phyloP scores from a whole-genome alignment of 2,888 invertebrate genomes.

The Perithous albicinctus region DNA sequence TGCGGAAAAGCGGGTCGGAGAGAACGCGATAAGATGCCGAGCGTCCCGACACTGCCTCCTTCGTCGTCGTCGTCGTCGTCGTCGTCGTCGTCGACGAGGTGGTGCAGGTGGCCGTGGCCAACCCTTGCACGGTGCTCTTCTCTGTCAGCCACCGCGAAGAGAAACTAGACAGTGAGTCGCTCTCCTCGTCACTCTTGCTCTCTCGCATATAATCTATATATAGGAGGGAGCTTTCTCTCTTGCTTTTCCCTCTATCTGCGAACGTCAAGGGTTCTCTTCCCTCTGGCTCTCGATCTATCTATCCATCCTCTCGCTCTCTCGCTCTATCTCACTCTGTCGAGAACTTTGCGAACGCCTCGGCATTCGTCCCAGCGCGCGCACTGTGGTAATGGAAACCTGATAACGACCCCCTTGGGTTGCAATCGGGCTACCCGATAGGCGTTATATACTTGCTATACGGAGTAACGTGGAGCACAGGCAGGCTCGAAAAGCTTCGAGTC shows the following conservation, averaged over 20 bases:
- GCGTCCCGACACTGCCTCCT: constrained; percentile 76
- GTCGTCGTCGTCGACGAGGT: not conserved
- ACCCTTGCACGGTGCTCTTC: constrained; percentile 58
- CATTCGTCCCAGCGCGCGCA: constrained; percentile 69
- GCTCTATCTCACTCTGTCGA: constrained; percentile 69
- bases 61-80: constrained; percentile 27
- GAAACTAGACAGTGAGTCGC: constrained; percentile 5
- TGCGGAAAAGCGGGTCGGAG: constrained; percentile 67
- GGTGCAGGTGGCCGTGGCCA: constrained; percentile 73
- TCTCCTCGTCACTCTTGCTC: constrained; percentile 6
- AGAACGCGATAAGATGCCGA: constrained; percentile 80
- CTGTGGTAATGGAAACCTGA: constrained; percentile 79
- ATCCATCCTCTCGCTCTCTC: constrained; percentile 56
- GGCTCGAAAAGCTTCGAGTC: constrained; percentile 34
- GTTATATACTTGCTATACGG: not conserved
- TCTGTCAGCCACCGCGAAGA: constrained; percentile 80
- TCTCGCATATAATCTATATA: not conserved
- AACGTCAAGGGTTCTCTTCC: constrained; percentile 28
- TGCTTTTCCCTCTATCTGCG: constrained; percentile 70
- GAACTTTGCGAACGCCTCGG: constrained; percentile 64
- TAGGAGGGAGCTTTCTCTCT: constrained; percentile 19
- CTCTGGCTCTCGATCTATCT: constrained; percentile 50
- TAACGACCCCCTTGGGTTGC: constrained; percentile 74
- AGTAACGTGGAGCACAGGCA: constrained; percentile 21
- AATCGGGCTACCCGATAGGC: constrained; percentile 61